A percentile compares a stretch with the other conserved stretches of the same genome.
Evolutionary conservation across 2,888 invertebrate genomes (phyloP).

Genomic region (Alsophila aescularia): DNA sequence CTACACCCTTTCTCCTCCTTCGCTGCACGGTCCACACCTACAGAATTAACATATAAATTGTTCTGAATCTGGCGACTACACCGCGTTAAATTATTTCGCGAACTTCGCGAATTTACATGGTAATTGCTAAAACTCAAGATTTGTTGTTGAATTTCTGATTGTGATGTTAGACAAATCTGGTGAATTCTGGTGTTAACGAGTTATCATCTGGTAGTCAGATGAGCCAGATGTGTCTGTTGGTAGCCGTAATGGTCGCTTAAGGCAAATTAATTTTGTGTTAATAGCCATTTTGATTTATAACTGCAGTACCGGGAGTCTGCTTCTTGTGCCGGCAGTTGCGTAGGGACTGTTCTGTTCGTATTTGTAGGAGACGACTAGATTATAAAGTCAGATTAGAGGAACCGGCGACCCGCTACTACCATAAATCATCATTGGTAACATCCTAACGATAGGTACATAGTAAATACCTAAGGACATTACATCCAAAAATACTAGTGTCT

Average conservation of each 20-base stretch:
- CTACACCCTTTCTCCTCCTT: constrained; percentile 38
- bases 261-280: constrained; percentile 35
- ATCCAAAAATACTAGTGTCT: too few relatives aligned
- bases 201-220: constrained; percentile 66
- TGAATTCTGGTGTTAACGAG: constrained; percentile 59
- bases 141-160: constrained; percentile 80
- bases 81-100: constrained; percentile 82
- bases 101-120: constrained; percentile 83
- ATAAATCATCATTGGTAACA: too few relatives aligned
- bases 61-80: constrained; percentile 80
- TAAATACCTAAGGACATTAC: too few relatives aligned
- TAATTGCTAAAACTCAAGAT: constrained; percentile 84
- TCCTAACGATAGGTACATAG: too few relatives aligned
- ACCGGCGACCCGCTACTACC: not conserved
- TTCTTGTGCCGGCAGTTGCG: not conserved
- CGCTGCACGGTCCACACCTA: constrained; percentile 68
- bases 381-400: constrained; percentile 3
- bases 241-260: constrained; percentile 32
- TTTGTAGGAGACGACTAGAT: not conserved
- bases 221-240: constrained; percentile 49
- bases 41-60: constrained; percentile 83
- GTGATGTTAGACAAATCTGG: constrained; percentile 71
- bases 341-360: not conserved
- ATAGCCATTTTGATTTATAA: constrained; percentile 22
- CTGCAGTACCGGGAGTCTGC: not conserved